Evolutionary conservation across 2,113 vertebrate species (phyloP), one percentile per base, ranked within the genome.

Genomic region (Catagonus wagneri): DNA sequence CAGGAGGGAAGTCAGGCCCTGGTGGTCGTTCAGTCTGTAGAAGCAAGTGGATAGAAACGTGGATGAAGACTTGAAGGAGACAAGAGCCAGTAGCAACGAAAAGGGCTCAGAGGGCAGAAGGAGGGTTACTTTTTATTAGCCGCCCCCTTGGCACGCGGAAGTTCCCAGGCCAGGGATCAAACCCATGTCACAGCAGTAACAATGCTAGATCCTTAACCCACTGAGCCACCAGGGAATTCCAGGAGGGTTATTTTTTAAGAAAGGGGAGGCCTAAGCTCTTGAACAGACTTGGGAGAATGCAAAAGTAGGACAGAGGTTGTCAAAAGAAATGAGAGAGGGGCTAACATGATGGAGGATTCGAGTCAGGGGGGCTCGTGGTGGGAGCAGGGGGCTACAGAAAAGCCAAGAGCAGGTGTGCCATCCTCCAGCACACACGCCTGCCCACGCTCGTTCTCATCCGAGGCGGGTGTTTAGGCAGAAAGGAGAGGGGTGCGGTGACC

Each of bases 11-110:
- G 25, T 39, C 52, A 19, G 65, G 13, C 60, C 7, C 3, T 79
- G 0, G 0, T 39, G 44, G 34, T n/a, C 0, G 74, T 29, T 29
- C 2, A 13, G 6, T 44, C 27, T 9, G 6, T 3, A 39, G 66
- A 80, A 58, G 44, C 54, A 79, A 83, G 10, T 34, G 20, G 32
- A 63, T 25, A 86, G 66, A 88, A 80, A 75, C 23, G 69, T 61
- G 63, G 11, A 7, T 93, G 66, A 3, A 76, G 61, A 60, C 12
- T 29, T 0, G n/a, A 68, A 68, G 27, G 52, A 95, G 36, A 66
- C 5, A 34, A 66, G 27, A 34, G 32, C 22, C 60, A 25, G 56
- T 68, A 6, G 36, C 32, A 58, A 63, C 69, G 54, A 56, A 68
- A 66, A 52, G 17, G 32, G 19, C 65, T 84, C 56, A 90, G 44